Conservation (phyloP, 2,888 invertebrate genomes). For the Operophtera brumata region DNA sequence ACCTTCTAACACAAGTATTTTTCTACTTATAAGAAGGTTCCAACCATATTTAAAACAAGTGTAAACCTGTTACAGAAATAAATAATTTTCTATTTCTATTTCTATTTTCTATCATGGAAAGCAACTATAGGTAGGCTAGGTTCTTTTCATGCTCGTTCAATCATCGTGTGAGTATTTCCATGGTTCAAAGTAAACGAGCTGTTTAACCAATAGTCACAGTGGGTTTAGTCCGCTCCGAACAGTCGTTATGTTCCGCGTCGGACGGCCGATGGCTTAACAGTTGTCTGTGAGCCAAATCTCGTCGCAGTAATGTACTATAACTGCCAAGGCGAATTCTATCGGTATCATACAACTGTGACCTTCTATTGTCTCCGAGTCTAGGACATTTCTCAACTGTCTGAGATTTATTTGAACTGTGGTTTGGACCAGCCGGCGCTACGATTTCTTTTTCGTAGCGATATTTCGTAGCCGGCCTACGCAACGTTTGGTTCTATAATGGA, state of each 20-base stretch:
- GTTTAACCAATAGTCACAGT: slow-evolving; percentile 7
- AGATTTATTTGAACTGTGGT: slow-evolving; percentile 15
- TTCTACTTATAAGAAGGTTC: too few relatives aligned
- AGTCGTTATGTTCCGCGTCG: slow-evolving; percentile 38
- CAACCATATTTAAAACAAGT: too few relatives aligned
- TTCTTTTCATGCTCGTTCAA: too few relatives aligned
- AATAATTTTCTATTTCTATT: too few relatives aligned
- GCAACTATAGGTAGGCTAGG: too few relatives aligned
- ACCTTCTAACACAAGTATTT: too few relatives aligned
- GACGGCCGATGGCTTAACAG: slow-evolving; percentile 41
- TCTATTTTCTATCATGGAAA: too few relatives aligned
- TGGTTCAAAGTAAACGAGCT: slow-evolving; percentile 10
- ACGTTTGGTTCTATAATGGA: neutral
- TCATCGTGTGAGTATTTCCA: too few relatives aligned
- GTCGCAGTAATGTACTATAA: slow-evolving; percentile 54
- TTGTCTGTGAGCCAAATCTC: slow-evolving; percentile 68
- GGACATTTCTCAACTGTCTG: slow-evolving; percentile 45
- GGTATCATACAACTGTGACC: slow-evolving; percentile 69
- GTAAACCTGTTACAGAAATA: too few relatives aligned
- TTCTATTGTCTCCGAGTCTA: slow-evolving; percentile 68
- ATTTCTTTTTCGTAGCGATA: slow-evolving; percentile 12
- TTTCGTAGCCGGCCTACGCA: slow-evolving; percentile 1
- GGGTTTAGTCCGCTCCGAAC: slow-evolving; percentile 28
- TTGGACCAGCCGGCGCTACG: neutral
- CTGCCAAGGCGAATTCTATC: slow-evolving; percentile 74